A percentile compares a stretch with the other conserved stretches of the same genome.
Conservation (phyloP, 2,113 vertebrate species). For the Phaetusa simplex region DNA sequence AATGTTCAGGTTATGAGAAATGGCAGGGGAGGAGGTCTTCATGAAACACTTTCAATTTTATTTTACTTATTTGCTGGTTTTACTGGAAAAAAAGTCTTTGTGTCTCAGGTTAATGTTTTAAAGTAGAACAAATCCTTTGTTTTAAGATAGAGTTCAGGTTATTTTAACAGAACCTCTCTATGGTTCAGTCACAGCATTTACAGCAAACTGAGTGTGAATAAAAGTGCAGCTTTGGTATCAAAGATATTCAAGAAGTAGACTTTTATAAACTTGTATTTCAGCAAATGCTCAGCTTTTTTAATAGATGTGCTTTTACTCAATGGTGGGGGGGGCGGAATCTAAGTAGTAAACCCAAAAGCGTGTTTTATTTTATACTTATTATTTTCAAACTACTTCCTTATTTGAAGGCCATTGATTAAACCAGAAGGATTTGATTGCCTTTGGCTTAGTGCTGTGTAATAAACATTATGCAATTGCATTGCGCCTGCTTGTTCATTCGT, state of each 20-base stretch:
- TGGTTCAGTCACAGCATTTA: not conserved
- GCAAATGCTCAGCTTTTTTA: not conserved
- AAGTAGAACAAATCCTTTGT: not conserved
- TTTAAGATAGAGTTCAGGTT: not conserved
- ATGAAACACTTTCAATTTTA: not conserved
- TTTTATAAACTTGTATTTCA: not conserved
- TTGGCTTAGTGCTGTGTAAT: conserved; percentile 3
- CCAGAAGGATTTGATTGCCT: not conserved
- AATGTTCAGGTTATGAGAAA: not conserved
- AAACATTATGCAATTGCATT: not conserved
- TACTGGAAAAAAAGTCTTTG: not conserved
- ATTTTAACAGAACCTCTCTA: not conserved
- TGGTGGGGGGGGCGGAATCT: no score
- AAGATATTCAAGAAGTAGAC: not conserved
- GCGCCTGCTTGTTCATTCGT: not conserved
- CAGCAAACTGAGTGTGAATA: not conserved
- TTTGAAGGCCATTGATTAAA: conserved; percentile 46
- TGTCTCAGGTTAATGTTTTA: not conserved
- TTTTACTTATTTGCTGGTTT: not conserved
- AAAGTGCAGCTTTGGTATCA: not conserved
- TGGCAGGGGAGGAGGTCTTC: not conserved
- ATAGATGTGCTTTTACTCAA: not conserved
- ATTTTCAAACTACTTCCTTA: conserved; percentile 25
- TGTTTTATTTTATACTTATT: not conserved
- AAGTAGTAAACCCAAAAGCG: not conserved